Conservation (phyloP, 2,797 vertebrate species). For the Phylloscopus collybita region DNA sequence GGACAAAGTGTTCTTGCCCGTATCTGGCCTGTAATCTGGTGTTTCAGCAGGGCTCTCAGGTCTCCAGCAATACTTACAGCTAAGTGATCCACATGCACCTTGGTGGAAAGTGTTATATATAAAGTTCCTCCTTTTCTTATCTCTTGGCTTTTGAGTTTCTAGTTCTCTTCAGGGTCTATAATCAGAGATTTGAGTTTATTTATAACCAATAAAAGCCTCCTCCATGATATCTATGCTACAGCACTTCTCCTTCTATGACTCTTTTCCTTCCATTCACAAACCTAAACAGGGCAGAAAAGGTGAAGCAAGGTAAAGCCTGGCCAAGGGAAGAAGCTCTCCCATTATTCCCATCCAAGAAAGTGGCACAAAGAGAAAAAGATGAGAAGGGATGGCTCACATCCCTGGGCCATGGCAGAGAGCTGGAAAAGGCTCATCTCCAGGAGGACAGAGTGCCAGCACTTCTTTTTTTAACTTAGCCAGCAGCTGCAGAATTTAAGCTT, state of each 20-base stretch:
- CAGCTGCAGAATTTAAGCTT: conserved; percentile 48
- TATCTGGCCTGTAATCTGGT: not conserved
- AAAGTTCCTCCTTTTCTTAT: not conserved
- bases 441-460: conserved; percentile 20
- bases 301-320: not conserved
- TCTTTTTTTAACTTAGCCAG: conserved; percentile 34
- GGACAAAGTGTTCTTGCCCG: not conserved
- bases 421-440: conserved; percentile 37
- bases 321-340: not conserved
- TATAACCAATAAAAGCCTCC: not conserved
- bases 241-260: not conserved
- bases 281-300: not conserved
- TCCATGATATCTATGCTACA: not conserved
- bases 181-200: not conserved
- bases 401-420: not conserved
- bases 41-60: not conserved
- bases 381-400: conserved; percentile 9
- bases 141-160: not conserved
- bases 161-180: not conserved
- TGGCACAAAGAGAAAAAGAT: not conserved
- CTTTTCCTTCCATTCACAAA: not conserved
- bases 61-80: not conserved
- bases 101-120: not conserved
- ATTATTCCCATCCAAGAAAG: not conserved
- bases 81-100: not conserved